A percentile compares a stretch with the other conserved stretches of the same genome.
Evolutionary conservation across 2,113 vertebrate genomes (phyloP).

Genomic region (Chaetura pelagica): DNA sequence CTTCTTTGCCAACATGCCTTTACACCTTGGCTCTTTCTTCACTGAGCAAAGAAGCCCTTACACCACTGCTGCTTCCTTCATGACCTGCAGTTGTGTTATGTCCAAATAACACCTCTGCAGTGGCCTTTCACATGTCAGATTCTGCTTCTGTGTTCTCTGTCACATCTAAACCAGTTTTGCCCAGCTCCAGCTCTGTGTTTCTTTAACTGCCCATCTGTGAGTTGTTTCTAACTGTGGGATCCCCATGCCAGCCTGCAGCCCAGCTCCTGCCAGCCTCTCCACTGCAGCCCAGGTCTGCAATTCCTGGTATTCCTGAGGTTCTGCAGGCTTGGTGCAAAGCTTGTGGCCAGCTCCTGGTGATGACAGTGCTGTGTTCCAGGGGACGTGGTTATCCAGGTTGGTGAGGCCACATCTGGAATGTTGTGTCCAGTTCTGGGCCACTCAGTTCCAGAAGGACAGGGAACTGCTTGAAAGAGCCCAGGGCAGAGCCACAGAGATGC

Average conservation of each 20-base stretch:
- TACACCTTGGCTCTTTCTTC: background rate
- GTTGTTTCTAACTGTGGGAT: background rate
- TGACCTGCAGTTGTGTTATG: background rate
- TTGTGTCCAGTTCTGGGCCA: no score
- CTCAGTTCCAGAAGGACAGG: no score
- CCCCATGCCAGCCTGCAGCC: background rate
- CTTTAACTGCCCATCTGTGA: no score
- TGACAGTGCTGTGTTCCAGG: background rate
- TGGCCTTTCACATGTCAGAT: fast-evolving
- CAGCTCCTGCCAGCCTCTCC: background rate
- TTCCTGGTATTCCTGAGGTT: background rate
- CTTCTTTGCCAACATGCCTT: background rate
- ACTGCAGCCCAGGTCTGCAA: background rate
- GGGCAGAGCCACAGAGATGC: no score
- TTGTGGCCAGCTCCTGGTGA: no score
- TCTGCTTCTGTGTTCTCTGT: background rate
- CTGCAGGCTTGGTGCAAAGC: background rate
- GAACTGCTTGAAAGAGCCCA: no score
- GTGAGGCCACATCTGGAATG: no score
- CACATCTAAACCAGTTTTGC: background rate
- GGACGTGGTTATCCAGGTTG: fast-evolving
- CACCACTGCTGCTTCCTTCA: background rate
- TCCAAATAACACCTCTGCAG: no score
- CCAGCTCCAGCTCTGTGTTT: background rate
- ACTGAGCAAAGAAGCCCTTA: background rate